Conservation (phyloP, 2,797 vertebrate genomes). For the Melanotaenia pygmaea region DNA sequence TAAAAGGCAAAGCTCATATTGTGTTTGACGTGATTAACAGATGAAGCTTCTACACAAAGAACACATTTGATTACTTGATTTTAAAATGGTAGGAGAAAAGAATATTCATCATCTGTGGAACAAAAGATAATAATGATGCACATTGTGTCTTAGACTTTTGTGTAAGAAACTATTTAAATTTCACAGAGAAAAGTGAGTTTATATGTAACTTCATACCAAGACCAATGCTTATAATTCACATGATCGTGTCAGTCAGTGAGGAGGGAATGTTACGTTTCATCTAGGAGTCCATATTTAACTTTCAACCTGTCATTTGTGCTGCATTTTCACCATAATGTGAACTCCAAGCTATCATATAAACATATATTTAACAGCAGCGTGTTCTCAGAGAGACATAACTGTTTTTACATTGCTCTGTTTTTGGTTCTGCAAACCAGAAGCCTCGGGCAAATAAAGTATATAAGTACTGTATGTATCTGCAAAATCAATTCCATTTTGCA, state of each 20-base stretch:
- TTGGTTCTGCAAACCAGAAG: slow-evolving; percentile 22
- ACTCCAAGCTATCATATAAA: slow-evolving; percentile 1
- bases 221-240: not conserved
- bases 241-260: not conserved
- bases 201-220: not conserved
- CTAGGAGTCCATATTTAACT: not conserved
- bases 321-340: slow-evolving; percentile 1
- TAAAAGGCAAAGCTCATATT: not conserved
- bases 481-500: slow-evolving; percentile 42
- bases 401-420: slow-evolving; percentile 2
- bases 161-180: not conserved
- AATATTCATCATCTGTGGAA: not conserved
- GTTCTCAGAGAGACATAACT: slow-evolving; percentile 11
- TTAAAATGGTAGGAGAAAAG: not conserved
- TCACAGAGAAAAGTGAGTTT: not conserved
- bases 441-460: slow-evolving; percentile 30
- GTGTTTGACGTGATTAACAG: not conserved
- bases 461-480: slow-evolving; percentile 32
- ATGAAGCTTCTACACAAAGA: not conserved
- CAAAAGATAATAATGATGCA: not conserved
- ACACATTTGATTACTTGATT: not conserved
- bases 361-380: slow-evolving; percentile 8
- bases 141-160: not conserved
- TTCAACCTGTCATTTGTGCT: not conserved
- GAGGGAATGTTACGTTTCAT: not conserved